A percentile compares a stretch with the other conserved stretches of the same genome.
Conservation (phyloP, 2,113 vertebrate species). For the Coptodon bakossiorum region DNA sequence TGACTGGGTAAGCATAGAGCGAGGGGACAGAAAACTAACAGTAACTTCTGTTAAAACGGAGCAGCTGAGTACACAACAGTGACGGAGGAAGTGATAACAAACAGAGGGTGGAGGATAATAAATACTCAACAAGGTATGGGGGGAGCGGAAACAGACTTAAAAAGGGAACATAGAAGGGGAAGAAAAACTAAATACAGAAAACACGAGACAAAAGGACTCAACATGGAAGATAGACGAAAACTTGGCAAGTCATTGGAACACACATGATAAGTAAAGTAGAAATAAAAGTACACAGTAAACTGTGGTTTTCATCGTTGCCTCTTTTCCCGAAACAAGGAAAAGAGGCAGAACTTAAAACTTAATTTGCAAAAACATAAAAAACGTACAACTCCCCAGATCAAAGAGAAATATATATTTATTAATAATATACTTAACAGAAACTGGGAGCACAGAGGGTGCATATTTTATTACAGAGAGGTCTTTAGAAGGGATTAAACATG, state of each 20-base stretch:
- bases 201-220: neutral
- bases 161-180: neutral
- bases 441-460: neutral
- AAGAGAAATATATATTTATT: neutral
- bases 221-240: neutral
- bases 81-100: neutral
- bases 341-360: neutral
- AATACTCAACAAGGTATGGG: neutral
- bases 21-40: neutral
- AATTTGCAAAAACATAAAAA: neutral
- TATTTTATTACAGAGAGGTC: neutral
- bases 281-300: neutral
- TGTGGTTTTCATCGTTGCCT: neutral
- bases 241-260: neutral
- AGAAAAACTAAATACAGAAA: neutral
- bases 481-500: neutral
- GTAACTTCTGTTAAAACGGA: neutral
- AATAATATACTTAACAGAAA: neutral
- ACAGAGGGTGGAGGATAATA: neutral
- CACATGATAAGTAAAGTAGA: neutral
- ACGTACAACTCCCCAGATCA: neutral
- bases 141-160: neutral
- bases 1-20: neutral
- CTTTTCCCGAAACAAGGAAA: rapidly evolving
- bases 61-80: neutral